Evolutionary conservation across 2,888 invertebrate genomes (phyloP), one percentile per base, ranked within the genome.

Genomic region (Achlya flavicornis): DNA sequence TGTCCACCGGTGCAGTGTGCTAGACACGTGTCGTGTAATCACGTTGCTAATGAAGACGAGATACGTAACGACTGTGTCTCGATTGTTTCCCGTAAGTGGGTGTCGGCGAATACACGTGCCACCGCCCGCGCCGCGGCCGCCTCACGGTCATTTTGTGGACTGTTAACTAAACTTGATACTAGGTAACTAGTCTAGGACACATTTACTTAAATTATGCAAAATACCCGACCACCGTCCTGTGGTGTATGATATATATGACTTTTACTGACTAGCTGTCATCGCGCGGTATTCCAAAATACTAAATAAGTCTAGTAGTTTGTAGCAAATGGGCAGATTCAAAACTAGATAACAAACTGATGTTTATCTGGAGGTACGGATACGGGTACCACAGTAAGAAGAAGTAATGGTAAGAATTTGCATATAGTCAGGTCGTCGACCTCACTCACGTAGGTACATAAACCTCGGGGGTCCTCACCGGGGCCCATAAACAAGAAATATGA

Each of bases 401-500:
- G n/a, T 46, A 46, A 46, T n/a, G 4, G 46, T n/a, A 46, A 12
- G 14, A n/a, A 53, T 53, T 53, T 19, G 3, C 53, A 53, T 53
- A 53, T 53, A 16, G 10, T 19, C n/a, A 53, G 53, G 53, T 53
- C 19, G 19, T 19, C 19, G 53, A 53, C 53, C 16, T 53, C 19
- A n/a, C 4, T 6, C 53, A 4, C 19, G 53, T 19, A 19, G 10
- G 48, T 7, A 19, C 48, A n/a, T n/a, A 10, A 53, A 53, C 53
- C 53, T 48, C 48, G 48, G 48, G 53, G 53, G 53, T 10, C 1
- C 53, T 53, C n/a, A 19, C 16, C 10, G 53, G 19, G 53, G 19
- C 19, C 10, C 19, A 53, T 53, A 19, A 53, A 53, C 53, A 53
- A 53, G 53, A 53, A 53, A 53, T 53, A 53, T 53, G 53, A 53